These are phyloP conservation scores for Maylandia zebra DNA, from an alignment of 2,113 vertebrate species.

Conservation along the genomic window DNA sequence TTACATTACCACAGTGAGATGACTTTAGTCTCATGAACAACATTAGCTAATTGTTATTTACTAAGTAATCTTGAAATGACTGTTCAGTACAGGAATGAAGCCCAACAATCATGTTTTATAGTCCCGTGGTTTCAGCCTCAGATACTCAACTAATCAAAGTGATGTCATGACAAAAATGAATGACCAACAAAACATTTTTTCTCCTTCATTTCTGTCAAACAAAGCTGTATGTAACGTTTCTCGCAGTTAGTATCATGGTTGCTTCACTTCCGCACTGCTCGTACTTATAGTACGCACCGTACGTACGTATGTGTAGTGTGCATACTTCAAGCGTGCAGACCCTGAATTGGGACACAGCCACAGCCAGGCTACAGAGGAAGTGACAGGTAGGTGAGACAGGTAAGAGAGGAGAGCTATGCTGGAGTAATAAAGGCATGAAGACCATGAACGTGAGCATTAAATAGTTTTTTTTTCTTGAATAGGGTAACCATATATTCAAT, in stretches of 20 bases:
- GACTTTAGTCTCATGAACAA: too few relatives aligned
- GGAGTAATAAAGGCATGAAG: background rate
- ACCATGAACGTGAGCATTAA: background rate
- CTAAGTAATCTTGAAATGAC: background rate
- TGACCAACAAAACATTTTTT: background rate
- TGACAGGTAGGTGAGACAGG: background rate
- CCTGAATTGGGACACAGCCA: background rate
- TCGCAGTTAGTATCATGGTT: background rate
- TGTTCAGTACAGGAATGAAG: background rate
- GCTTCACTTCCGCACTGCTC: background rate
- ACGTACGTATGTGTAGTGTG: background rate
- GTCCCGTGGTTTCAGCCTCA: background rate
- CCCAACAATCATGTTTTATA: background rate
- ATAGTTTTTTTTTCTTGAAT: background rate
- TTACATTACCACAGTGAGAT: too few relatives aligned
- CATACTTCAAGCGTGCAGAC: background rate
- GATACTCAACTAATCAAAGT: background rate
- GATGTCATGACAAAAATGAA: background rate
- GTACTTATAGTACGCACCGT: background rate
- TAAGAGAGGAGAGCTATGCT: background rate
- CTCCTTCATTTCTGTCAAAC: background rate
- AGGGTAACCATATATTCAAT: background rate
- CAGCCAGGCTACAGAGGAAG: background rate
- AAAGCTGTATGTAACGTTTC: background rate
- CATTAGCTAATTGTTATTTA: too few relatives aligned